Percentiles rank a stretch among this genome's conserved stretches.
phyloP scores from a whole-genome alignment of 2,797 vertebrate species.

The Holocentrus rufus region DNA sequence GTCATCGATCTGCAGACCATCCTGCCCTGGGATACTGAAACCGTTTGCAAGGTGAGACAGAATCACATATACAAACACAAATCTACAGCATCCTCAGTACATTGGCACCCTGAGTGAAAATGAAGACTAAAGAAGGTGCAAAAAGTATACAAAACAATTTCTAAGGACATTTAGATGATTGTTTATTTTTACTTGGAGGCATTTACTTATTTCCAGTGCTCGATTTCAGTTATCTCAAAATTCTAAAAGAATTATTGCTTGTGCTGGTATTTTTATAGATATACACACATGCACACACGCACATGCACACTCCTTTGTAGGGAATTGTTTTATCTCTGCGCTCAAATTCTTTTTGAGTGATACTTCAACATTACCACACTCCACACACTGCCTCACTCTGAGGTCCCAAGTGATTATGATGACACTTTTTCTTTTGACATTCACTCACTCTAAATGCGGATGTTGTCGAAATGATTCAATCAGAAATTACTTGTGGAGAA shows the following conservation, averaged over 20 bases:
- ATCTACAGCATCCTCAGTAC: neutral
- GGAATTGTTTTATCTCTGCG: too few relatives aligned
- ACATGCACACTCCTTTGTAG: too few relatives aligned
- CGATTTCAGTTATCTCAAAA: too few relatives aligned
- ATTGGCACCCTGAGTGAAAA: neutral
- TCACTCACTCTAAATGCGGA: slow-evolving; percentile 18
- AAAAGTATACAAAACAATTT: too few relatives aligned
- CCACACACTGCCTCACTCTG: neutral
- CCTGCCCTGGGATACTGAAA: slow-evolving; percentile 94
- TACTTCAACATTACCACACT: neutral
- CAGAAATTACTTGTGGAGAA: too few relatives aligned
- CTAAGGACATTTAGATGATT: too few relatives aligned
- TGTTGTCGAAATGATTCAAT: neutral
- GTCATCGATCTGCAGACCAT: slow-evolving; percentile 96
- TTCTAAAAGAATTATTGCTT: too few relatives aligned
- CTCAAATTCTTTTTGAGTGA: too few relatives aligned
- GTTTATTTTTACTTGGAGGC: too few relatives aligned
- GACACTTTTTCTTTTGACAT: neutral
- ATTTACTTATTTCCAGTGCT: too few relatives aligned
- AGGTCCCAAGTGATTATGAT: neutral
- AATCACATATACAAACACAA: neutral
- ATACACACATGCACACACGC: too few relatives aligned
- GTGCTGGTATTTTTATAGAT: too few relatives aligned
- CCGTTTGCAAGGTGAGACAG: slow-evolving; percentile 90
- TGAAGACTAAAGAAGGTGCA: neutral